A percentile compares a stretch with the other conserved stretches of the same genome.
Conservation (phyloP, 2,888 invertebrate genomes). For the Gibbula magus region DNA sequence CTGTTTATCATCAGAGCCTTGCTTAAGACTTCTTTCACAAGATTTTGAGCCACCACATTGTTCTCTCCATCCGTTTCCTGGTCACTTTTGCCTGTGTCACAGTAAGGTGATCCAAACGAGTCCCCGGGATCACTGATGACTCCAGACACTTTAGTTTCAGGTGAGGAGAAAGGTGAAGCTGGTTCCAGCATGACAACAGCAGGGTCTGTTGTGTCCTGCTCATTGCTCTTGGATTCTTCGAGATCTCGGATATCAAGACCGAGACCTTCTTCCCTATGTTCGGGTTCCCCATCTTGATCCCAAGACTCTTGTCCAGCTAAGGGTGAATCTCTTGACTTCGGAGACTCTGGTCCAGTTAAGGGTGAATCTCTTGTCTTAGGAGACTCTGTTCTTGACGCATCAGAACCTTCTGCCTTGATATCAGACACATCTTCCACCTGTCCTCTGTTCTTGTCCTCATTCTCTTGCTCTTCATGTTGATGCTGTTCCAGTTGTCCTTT, state of each 20-base stretch:
- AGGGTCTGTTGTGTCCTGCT: neutral
- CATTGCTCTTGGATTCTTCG: neutral
- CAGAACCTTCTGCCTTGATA: too few species aligned
- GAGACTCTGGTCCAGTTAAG: neutral
- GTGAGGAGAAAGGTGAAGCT: neutral
- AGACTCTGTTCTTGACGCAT: neutral
- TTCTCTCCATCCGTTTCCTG: neutral
- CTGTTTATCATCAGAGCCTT: neutral
- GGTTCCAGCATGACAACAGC: neutral
- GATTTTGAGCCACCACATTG: neutral
- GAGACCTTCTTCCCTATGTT: neutral
- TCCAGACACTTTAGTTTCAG: constrained; percentile 6
- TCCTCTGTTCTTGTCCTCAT: neutral
- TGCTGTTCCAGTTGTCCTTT: neutral
- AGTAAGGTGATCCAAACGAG: neutral
- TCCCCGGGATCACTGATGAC: constrained; percentile 17
- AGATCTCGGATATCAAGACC: neutral
- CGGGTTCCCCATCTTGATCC: neutral
- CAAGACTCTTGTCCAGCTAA: neutral
- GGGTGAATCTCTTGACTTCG: neutral
- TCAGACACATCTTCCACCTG: too few species aligned
- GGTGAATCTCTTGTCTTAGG: neutral
- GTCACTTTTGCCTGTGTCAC: constrained; percentile 34
- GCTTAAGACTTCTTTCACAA: neutral
- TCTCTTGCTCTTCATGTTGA: neutral